phyloP scores from a whole-genome alignment of 2,888 invertebrate genomes.

The Netelia virgata region DNA sequence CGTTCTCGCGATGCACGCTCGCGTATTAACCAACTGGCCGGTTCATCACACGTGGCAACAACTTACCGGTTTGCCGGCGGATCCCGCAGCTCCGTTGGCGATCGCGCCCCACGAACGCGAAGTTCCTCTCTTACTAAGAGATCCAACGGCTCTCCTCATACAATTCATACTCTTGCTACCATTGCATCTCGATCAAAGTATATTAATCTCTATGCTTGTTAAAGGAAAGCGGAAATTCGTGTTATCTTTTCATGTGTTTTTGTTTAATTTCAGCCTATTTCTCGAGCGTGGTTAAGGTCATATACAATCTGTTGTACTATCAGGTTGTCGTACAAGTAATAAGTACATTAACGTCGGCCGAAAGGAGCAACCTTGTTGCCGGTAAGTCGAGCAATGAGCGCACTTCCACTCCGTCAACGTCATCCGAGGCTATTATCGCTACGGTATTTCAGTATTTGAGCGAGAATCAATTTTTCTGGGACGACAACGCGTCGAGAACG shows the following conservation, averaged over 20 bases:
- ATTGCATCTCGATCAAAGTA: slow-evolving; percentile 94
- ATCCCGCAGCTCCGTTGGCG: slow-evolving; percentile 79
- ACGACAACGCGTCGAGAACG: slow-evolving; percentile 54
- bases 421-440: slow-evolving; percentile 77
- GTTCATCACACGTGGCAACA: slow-evolving; percentile 87
- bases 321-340: slow-evolving; percentile 94
- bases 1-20: slow-evolving; percentile 94
- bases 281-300: slow-evolving; percentile 93
- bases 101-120: slow-evolving; percentile 86
- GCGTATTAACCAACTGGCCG: slow-evolving; percentile 89
- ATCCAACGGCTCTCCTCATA: slow-evolving; percentile 94
- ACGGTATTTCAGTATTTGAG: slow-evolving; percentile 79
- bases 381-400: slow-evolving; percentile 61
- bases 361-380: slow-evolving; percentile 85
- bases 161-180: slow-evolving; percentile 95
- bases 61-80: slow-evolving; percentile 85
- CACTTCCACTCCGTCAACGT: slow-evolving; percentile 70
- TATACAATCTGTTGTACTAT: slow-evolving; percentile 95
- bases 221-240: too few species aligned
- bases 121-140: slow-evolving; percentile 94
- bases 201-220: too few species aligned
- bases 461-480: slow-evolving; percentile 77
- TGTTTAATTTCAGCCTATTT: slow-evolving; percentile 90
- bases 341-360: slow-evolving; percentile 88
- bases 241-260: not conserved